Evolutionary conservation across 2,113 vertebrate genomes (phyloP), one percentile per base, ranked within the genome.

Genomic region (Ciconia stormi): DNA sequence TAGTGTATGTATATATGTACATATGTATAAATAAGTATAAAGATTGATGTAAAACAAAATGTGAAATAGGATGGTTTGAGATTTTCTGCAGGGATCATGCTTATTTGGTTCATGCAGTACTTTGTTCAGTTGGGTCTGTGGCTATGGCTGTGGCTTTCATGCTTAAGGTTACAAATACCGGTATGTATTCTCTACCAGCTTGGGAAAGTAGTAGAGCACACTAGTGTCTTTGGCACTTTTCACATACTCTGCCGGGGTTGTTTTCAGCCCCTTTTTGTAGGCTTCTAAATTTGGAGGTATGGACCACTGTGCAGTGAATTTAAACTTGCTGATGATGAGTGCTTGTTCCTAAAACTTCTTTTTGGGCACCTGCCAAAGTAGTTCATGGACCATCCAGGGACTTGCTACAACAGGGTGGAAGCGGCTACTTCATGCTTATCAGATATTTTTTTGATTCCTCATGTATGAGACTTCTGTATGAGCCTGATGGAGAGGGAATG

Each of bases 281-380:
- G 25, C 13, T 58, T 82, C 47, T 66, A 7, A 58, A 50, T 49
- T 67, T 80, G 66, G 46, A 61, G 16, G 13, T 82, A 3, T 19
- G 14, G 53, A 27, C 9, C 10, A 61, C 49, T 61, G n/a, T 47
- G 40, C 32, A 36, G 74, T 47, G 47, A 82, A 67, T 81, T 90
- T n/a, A 62, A n/a, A 53, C 46, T 61, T 90, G 40, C 19, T 72
- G 30, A 4, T 16, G 23, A 5, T 20, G 13, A 84, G 52, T 32
- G 17, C 55, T 93, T 0, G 0, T 74, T 93, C 47, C 70, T 78
- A 18, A 42, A 89, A 76, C 61, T 59, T 46, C 21, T 50, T 25
- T 59, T 61, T 7, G 58, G 27, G 14, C 7, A 46, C 15, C 14
- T 73, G 8, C 23, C 0, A 0, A 47, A 53, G 49, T 18, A 32